These are phyloP conservation scores for Temnopleurus reevesii DNA, from an alignment of 53 echinoderm and acorn worm genomes.

Conservation along the genomic window DNA sequence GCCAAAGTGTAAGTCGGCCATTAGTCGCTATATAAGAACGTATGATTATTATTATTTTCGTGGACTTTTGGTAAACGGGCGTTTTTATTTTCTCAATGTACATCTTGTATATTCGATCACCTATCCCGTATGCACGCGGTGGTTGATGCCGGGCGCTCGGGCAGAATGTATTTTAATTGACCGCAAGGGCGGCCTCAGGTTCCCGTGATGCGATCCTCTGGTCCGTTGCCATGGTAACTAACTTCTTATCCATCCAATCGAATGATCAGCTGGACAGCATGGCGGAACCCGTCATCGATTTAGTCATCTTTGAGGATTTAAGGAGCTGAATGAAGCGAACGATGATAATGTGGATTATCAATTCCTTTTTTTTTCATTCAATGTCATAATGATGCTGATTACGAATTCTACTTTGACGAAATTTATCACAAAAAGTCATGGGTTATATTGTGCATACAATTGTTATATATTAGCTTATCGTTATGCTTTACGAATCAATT, in stretches of 20 bases:
- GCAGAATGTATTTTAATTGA: constrained; percentile 29
- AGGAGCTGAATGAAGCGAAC: not conserved
- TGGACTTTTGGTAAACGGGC: not conserved
- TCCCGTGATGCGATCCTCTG: constrained; percentile 12
- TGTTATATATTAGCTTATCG: too few species aligned
- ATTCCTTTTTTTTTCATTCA: too few species aligned
- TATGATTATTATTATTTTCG: too few species aligned
- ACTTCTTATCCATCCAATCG: constrained; percentile 37
- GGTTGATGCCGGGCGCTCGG: not conserved
- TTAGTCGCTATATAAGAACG: too few species aligned
- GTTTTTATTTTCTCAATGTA: not conserved
- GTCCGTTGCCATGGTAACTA: constrained; percentile 1
- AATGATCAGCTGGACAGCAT: constrained; percentile 39
- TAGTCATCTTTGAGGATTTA: not conserved
- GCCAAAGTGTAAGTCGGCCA: too few species aligned
- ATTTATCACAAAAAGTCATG: too few species aligned
- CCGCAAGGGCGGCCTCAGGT: not conserved
- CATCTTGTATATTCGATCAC: not conserved
- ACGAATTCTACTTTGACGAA: too few species aligned
- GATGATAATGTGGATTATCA: too few species aligned
- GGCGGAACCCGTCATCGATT: constrained; percentile 11
- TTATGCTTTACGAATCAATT: too few species aligned
- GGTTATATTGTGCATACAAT: too few species aligned
- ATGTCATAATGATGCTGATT: too few species aligned
- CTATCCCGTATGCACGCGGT: not conserved